These are phyloP conservation scores for Smithornis capensis DNA, from an alignment of 2,113 vertebrate species.

Conservation along the genomic window DNA sequence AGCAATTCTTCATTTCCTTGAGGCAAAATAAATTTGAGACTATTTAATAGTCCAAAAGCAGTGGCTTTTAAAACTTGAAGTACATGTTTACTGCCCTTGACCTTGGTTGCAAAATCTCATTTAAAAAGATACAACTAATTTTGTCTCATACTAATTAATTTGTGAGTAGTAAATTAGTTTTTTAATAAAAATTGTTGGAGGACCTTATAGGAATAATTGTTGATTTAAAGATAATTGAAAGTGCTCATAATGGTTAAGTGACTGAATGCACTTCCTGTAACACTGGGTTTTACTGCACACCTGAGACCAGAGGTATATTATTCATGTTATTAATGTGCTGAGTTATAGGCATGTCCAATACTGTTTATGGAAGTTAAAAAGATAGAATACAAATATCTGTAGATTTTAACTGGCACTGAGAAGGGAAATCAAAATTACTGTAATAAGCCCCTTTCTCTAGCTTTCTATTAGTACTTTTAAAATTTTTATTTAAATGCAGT, in stretches of 20 bases:
- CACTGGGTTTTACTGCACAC: constrained; percentile 17
- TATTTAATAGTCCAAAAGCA: neutral
- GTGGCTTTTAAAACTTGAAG: constrained; percentile 9
- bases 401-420: neutral
- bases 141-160: constrained; percentile 47
- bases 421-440: neutral
- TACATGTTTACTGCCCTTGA: constrained; percentile 30
- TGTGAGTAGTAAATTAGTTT: constrained; percentile 28
- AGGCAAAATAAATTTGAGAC: neutral
- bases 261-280: neutral
- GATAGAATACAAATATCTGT: neutral
- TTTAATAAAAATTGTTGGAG: constrained; percentile 37
- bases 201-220: constrained; percentile 45
- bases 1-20: constrained; percentile 22
- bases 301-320: constrained; percentile 16
- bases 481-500: neutral
- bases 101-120: constrained; percentile 45
- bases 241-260: constrained; percentile 4
- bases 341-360: neutral
- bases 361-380: neutral
- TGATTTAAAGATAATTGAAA: constrained; percentile 56
- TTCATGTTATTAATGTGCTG: neutral
- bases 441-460: neutral
- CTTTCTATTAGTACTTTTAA: neutral
- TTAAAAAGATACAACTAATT: constrained; percentile 34